phyloP scores from a whole-genome alignment of 2,888 invertebrate species.

The Drosophila yooni region DNA sequence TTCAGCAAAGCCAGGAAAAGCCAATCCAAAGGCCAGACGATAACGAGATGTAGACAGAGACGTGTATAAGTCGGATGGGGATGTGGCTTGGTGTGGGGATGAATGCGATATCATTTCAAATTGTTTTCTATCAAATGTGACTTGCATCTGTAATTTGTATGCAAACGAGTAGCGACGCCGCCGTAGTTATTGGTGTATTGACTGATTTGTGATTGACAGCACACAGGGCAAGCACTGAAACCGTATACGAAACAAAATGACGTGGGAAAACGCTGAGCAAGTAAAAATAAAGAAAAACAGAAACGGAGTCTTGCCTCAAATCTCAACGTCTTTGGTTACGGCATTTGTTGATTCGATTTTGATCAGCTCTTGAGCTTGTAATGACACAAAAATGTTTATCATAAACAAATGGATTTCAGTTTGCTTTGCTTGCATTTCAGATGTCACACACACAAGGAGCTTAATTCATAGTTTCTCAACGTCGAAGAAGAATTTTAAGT shows the following conservation, averaged over 20 bases:
- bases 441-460: background rate
- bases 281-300: background rate
- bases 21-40: conserved; percentile 23
- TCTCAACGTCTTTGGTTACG: conserved; percentile 11
- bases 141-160: conserved; percentile 78
- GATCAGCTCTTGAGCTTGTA: conserved; percentile 33
- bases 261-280: conserved; percentile 55
- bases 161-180: conserved; percentile 60
- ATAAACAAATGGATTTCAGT: conserved; percentile 6
- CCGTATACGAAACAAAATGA: conserved; percentile 26
- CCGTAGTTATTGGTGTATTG: conserved; percentile 30
- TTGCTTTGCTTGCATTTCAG: background rate
- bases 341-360: conserved; percentile 53
- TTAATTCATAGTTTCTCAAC: background rate
- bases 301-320: conserved; percentile 3
- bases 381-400: background rate
- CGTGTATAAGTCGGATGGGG: background rate
- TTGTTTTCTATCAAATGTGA: conserved; percentile 80
- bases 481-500: background rate
- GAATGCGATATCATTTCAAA: conserved; percentile 73
- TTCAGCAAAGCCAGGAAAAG: conserved; percentile 12
- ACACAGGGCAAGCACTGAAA: background rate
- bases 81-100: background rate
- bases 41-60: conserved; percentile 12
- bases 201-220: conserved; percentile 72